Percentiles rank a stretch among this genome's conserved stretches.
These are phyloP conservation scores for Thaumatotibia leucotreta DNA, from an alignment of 1,140 invertebrate genomes.

Conservation along the genomic window DNA sequence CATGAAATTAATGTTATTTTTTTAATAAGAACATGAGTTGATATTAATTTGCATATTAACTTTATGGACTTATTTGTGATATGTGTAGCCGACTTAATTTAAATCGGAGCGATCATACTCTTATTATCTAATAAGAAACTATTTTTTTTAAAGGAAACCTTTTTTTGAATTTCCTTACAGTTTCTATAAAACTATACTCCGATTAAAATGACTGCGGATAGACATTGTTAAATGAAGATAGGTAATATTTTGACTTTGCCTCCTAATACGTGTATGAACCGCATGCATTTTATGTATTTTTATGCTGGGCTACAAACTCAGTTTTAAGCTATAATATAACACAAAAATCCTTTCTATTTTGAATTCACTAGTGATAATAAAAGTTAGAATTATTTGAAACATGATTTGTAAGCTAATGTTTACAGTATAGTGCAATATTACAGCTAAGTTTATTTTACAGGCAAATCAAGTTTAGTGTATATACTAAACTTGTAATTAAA, in stretches of 20 bases:
- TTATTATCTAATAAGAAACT: neutral
- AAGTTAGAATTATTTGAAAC: neutral
- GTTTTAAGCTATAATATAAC: neutral
- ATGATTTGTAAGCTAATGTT: no score
- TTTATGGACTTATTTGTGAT: neutral
- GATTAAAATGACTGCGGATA: neutral
- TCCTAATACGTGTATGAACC: neutral
- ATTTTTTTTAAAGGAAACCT: neutral
- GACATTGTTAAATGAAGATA: neutral
- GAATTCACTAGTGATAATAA: neutral
- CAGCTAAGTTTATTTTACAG: no score
- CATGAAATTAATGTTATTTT: neutral
- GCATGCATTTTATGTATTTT: conserved; percentile 15
- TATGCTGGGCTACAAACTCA: neutral
- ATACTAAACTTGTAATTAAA: no score
- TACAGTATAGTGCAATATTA: no score
- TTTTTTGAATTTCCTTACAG: neutral
- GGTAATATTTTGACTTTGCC: neutral
- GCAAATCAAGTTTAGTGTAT: no score
- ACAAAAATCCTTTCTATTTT: neutral
- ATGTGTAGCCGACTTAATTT: neutral
- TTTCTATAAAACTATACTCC: neutral
- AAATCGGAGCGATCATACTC: neutral
- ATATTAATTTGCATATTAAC: neutral
- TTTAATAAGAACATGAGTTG: neutral